These are phyloP conservation scores for Steinernema khuongi DNA, from an alignment of 1,140 invertebrate species.

Conservation along the genomic window DNA sequence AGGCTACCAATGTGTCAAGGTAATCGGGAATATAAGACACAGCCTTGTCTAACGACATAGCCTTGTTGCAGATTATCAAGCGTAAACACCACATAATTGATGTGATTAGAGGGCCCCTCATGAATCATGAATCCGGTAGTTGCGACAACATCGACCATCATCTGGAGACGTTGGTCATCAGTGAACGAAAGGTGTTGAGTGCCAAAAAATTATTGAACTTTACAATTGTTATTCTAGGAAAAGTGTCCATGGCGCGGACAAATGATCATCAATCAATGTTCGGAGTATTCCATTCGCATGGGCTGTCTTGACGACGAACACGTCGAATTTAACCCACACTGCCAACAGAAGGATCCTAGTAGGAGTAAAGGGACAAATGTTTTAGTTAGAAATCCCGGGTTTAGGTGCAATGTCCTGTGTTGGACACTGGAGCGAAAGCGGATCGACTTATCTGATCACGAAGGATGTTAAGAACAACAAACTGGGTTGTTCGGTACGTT, in stretches of 20 bases:
- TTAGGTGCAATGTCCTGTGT: background rate
- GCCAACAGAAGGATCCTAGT: background rate
- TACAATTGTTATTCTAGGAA: background rate
- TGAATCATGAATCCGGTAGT: background rate
- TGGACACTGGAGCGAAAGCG: constrained; percentile 8
- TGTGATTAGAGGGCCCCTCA: background rate
- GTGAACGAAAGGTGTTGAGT: background rate
- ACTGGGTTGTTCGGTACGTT: background rate
- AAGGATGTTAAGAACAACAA: background rate
- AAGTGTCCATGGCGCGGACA: constrained; percentile 10
- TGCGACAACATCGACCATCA: constrained; percentile 1
- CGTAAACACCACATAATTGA: constrained; percentile 6
- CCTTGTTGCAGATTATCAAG: background rate
- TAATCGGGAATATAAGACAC: background rate
- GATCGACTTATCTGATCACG: background rate
- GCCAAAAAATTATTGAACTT: background rate
- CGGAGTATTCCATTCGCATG: constrained; percentile 9
- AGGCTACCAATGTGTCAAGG: constrained; percentile 10
- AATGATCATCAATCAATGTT: constrained; percentile 9
- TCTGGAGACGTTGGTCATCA: background rate
- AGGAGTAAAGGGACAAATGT: background rate
- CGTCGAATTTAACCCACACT: background rate
- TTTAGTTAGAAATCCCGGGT: background rate
- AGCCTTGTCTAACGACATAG: background rate
- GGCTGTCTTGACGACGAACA: background rate